Percentiles rank a stretch among this genome's conserved stretches.
phyloP scores from a whole-genome alignment of 1,140 invertebrate species.

The Aphis gossypii region DNA sequence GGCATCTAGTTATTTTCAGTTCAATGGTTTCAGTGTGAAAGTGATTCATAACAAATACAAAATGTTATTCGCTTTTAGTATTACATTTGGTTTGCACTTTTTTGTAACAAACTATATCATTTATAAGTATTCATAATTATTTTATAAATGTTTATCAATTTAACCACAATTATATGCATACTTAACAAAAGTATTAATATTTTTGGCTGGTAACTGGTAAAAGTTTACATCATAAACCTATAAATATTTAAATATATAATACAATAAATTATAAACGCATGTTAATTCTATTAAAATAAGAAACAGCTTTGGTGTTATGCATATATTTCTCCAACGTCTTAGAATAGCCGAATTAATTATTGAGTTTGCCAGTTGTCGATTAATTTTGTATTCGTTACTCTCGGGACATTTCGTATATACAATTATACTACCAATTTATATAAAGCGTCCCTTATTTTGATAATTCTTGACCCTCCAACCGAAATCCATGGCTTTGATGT shows the following conservation, averaged over 20 bases:
- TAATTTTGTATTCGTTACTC: background rate
- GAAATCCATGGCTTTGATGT: constrained; percentile 46
- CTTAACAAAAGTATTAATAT: background rate
- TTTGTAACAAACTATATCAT: background rate
- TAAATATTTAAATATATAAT: no score
- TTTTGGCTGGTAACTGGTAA: no score
- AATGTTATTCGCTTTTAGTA: background rate
- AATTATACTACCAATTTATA: background rate
- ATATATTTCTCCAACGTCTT: background rate
- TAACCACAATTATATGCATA: background rate
- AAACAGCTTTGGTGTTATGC: background rate
- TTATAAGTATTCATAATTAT: background rate
- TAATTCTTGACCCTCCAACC: background rate
- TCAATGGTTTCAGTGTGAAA: background rate
- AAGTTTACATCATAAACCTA: no score
- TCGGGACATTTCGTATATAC: background rate
- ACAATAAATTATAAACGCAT: background rate
- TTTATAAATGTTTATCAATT: background rate
- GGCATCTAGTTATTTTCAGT: constrained; percentile 26
- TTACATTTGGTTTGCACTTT: background rate
- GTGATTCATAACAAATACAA: background rate
- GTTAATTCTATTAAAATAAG: background rate
- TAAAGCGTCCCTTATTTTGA: background rate
- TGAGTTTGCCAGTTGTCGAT: background rate
- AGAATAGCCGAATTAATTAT: background rate